phyloP scores from a whole-genome alignment of 2,113 vertebrate genomes.

The Hyaena hyaena region DNA sequence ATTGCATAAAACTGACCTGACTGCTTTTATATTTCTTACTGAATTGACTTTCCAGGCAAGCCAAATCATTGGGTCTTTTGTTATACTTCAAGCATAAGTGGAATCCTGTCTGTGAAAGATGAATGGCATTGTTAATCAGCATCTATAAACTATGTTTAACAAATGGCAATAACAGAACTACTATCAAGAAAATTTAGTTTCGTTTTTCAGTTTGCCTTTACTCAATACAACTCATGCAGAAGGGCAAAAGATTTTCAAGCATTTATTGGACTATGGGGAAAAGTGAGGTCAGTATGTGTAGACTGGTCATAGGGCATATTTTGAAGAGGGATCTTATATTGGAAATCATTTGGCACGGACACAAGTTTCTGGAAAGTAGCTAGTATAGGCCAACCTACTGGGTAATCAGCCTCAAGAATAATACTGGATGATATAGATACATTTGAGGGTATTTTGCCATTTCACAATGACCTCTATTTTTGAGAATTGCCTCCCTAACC shows the following conservation, averaged over 20 bases:
- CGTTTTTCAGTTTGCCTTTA: background rate
- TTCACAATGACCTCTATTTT: background rate
- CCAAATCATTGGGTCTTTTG: background rate
- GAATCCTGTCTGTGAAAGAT: constrained; percentile 2
- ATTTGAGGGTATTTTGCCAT: background rate
- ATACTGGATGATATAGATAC: background rate
- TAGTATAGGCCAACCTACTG: background rate
- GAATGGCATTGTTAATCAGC: constrained; percentile 3
- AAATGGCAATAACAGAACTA: background rate
- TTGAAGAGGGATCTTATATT: background rate
- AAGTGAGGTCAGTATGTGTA: background rate
- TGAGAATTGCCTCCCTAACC: background rate
- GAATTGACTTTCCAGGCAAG: background rate
- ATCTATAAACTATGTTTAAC: constrained; percentile 4
- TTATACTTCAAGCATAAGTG: background rate
- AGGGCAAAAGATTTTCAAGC: background rate
- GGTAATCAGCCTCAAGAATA: background rate
- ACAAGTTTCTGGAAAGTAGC: background rate
- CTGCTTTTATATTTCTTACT: background rate
- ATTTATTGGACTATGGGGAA: too few relatives aligned
- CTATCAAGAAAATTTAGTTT: background rate
- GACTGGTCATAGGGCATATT: background rate
- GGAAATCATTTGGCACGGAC: background rate
- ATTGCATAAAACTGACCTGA: background rate
- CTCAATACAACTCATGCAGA: background rate